phyloP scores from a whole-genome alignment of 2,888 invertebrate genomes.

The Cryptocheilus praepositus region DNA sequence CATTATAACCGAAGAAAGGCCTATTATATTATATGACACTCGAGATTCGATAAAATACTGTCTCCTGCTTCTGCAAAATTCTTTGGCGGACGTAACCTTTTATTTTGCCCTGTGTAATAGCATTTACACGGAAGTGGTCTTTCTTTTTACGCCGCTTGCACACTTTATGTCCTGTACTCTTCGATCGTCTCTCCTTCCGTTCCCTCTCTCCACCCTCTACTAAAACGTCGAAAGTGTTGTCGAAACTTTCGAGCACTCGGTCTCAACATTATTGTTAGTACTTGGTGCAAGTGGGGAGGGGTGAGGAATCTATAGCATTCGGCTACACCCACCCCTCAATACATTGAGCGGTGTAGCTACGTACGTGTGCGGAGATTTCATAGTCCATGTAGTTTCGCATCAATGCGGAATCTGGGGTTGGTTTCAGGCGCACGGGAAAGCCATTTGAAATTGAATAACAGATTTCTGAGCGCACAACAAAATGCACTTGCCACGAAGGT shows the following conservation, averaged over 20 bases:
- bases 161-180: conserved; percentile 14
- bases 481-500: conserved; percentile 59
- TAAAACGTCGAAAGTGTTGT: conserved; percentile 44
- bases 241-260: conserved; percentile 47
- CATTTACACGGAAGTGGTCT: conserved; percentile 1
- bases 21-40: too few species aligned
- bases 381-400: conserved; percentile 59
- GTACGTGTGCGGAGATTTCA: conserved; percentile 45
- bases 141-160: too few species aligned
- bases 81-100: conserved; percentile 11
- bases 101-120: conserved; percentile 16
- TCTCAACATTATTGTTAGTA: conserved; percentile 39
- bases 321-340: neutral
- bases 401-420: conserved; percentile 57
- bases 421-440: conserved; percentile 57
- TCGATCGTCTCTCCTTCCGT: conserved; percentile 28
- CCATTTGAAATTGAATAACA: conserved; percentile 60
- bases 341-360: neutral
- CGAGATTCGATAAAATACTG: conserved; percentile 11
- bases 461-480: conserved; percentile 60
- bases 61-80: conserved; percentile 13
- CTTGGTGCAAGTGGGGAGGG: conserved; percentile 20
- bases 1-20: too few species aligned
- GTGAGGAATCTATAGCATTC: conserved; percentile 10
- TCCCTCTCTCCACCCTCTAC: conserved; percentile 7